Evolutionary conservation across 2,113 vertebrate genomes (phyloP), one percentile per base, ranked within the genome.

Genomic region (Callipepla californica): DNA sequence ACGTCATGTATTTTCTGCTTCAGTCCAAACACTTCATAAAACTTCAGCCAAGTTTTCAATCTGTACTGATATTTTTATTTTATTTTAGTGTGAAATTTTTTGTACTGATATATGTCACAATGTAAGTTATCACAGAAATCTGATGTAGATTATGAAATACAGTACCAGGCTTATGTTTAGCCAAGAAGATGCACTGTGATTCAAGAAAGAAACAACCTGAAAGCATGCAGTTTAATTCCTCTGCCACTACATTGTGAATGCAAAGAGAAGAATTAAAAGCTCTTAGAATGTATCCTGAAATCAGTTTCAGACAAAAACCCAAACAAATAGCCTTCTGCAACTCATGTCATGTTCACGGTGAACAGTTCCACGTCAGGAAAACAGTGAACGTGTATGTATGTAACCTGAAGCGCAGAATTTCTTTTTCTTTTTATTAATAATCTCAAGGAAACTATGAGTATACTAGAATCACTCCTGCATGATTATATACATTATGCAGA

Each of bases 1-100:
- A 0, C 0, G 0, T 44, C 38, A 72, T 32, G 34, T 16, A 36
- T n/a, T 59, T 23, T 58, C 40, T 34, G 11, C 73, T 47, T 59
- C 42, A 34, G 23, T 61, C n/a, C 73, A 76, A 36, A 47, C n/a
- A 36, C 18, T 47, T 48, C 23, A 15, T 58, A 18, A n/a, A 76
- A 76, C 47, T 48, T 21, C 36, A 76, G 44, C 45, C 58, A 32
- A 36, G 48, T 20, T 30, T 76, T 47, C 18, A 36, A 18, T 48
- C 26, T 22, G n/a, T 20, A 23, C 22, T 15, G 26, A 38, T 53
- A n/a, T 42, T 50, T 51, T 42, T n/a, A 30, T n/a, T 63, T 51
- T 32, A 42, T 18, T 23, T 44, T 32, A 40, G 23, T 40, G 30
- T 32, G 38, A n/a, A 32, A 65, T n/a, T 23, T 13, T 50, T 42